A percentile compares a stretch with the other conserved stretches of the same genome.
Evolutionary conservation across 2,888 invertebrate genomes (phyloP).

Genomic region (Cryptus viduatorius): DNA sequence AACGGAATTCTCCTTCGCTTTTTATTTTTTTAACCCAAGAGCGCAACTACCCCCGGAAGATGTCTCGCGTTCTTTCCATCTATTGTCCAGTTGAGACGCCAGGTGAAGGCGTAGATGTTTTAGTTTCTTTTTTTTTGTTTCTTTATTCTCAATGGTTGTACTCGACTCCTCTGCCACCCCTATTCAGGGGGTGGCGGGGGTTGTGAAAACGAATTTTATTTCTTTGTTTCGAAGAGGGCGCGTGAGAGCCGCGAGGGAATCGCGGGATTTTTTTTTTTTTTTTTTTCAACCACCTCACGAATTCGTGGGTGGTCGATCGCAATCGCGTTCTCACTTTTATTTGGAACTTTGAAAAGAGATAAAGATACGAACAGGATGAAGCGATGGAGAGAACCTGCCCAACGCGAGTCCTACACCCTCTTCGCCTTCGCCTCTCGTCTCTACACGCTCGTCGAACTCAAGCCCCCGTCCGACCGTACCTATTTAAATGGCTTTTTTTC

Average conservation of each 20-base stretch:
- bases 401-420: conserved; percentile 63
- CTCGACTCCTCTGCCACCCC: conserved; percentile 37
- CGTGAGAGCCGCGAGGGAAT: conserved; percentile 61
- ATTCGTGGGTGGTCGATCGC: conserved; percentile 69
- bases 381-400: conserved; percentile 80
- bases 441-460: conserved; percentile 73
- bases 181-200: conserved; percentile 7
- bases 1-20: conserved; percentile 78
- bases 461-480: conserved; percentile 79
- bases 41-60: not conserved
- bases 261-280: conserved; percentile 36
- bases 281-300: conserved; percentile 59
- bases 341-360: conserved; percentile 32
- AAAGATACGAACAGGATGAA: conserved; percentile 73
- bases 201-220: conserved; percentile 64
- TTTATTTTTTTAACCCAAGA: not conserved
- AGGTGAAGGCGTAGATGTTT: conserved; percentile 8
- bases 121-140: conserved; percentile 21
- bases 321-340: conserved; percentile 53
- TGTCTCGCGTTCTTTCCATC: not conserved
- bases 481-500: conserved; percentile 84
- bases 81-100: not conserved
- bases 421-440: conserved; percentile 47
- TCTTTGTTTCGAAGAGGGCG: conserved; percentile 67
- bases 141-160: conserved; percentile 45